A percentile compares a stretch with the other conserved stretches of the same genome.
These are phyloP conservation scores for Acipenser oxyrinchus DNA, from an alignment of 2,797 vertebrate genomes.

Conservation along the genomic window DNA sequence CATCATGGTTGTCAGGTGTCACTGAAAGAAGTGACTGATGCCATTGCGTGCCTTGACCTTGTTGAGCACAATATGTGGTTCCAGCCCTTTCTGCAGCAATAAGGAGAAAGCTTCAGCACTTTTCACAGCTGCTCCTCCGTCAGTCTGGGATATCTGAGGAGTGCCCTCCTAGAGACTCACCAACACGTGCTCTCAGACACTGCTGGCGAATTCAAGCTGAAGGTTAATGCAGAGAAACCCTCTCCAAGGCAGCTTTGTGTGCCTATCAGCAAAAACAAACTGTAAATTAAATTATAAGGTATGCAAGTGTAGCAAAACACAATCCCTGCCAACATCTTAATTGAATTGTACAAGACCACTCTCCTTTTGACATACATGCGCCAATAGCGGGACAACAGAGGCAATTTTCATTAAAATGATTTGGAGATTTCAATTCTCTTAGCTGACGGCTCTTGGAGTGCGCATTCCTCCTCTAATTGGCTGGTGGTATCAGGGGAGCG, in stretches of 20 bases:
- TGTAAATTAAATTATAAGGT: constrained; percentile 56
- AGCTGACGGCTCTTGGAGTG: neutral
- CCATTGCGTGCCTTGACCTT: too few species aligned
- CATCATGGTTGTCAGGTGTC: too few species aligned
- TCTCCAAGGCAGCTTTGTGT: constrained; percentile 14
- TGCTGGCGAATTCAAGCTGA: neutral
- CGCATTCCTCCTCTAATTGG: constrained; percentile 26
- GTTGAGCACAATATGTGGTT: too few species aligned
- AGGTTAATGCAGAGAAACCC: neutral
- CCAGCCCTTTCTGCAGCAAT: too few species aligned
- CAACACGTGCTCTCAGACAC: too few species aligned
- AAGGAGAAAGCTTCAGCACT: too few species aligned
- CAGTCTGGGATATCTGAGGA: too few species aligned
- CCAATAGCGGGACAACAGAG: constrained; percentile 9
- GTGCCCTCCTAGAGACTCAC: too few species aligned
- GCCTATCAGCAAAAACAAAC: constrained; percentile 42
- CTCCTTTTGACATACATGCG: constrained; percentile 29
- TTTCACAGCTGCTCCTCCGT: too few species aligned
- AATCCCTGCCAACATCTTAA: constrained; percentile 35
- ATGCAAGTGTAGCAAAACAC: constrained; percentile 44
- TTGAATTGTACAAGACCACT: constrained; percentile 35
- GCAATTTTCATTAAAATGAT: constrained; percentile 16
- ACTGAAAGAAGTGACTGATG: too few species aligned
- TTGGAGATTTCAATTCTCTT: neutral
- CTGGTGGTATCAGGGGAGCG: constrained; percentile 42